phyloP scores from a whole-genome alignment of 1,140 invertebrate genomes.

The Trichogramma pretiosum region DNA sequence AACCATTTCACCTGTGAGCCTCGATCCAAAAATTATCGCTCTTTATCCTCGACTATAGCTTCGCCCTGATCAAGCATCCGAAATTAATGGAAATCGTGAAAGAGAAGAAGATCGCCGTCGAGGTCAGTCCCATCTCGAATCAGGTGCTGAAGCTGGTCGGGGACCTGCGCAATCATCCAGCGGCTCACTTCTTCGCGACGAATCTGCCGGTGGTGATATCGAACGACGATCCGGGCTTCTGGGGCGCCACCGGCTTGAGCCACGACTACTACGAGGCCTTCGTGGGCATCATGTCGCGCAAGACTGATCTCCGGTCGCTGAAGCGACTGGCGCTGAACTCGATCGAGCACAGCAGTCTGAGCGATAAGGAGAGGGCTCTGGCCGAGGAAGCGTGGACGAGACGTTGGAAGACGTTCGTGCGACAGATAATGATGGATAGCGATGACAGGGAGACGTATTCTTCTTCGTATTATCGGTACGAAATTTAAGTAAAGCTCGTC shows the following conservation, averaged over 20 bases:
- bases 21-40: background rate
- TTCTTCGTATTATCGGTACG: no score
- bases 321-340: slow-evolving; percentile 76
- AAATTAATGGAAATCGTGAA: slow-evolving; percentile 52
- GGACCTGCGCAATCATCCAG: slow-evolving; percentile 76
- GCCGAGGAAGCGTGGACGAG: background rate
- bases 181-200: slow-evolving; percentile 53
- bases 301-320: slow-evolving; percentile 61
- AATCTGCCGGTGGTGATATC: slow-evolving; percentile 55
- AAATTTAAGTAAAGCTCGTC: no score
- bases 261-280: slow-evolving; percentile 80
- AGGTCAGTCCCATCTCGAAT: slow-evolving; percentile 74
- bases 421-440: background rate
- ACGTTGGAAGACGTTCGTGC: slow-evolving; percentile 2
- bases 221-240: slow-evolving; percentile 73
- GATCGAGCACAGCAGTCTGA: slow-evolving; percentile 50
- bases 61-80: slow-evolving; percentile 69
- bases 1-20: no score
- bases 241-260: slow-evolving; percentile 63
- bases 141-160: slow-evolving; percentile 65
- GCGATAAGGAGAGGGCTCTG: slow-evolving; percentile 24
- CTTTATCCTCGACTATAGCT: slow-evolving; percentile 38
- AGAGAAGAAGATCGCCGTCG: slow-evolving; percentile 61
- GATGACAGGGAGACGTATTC: no score
- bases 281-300: slow-evolving; percentile 61